phyloP scores from a whole-genome alignment of 1,140 invertebrate genomes.

The Eriosoma lanigerum region DNA sequence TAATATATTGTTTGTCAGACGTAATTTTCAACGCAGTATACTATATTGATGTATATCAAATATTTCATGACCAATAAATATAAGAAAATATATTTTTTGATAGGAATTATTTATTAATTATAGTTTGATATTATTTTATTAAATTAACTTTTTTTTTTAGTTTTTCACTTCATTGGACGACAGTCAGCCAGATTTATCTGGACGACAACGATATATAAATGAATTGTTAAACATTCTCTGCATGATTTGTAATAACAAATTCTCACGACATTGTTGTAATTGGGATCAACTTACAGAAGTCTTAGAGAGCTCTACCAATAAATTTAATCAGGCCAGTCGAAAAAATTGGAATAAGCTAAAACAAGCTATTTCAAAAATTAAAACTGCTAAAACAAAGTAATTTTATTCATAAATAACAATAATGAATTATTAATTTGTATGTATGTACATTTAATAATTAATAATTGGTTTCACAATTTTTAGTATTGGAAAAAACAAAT shows the following conservation, averaged over 20 bases:
- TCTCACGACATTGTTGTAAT: conserved; percentile 27
- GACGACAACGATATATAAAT: conserved; percentile 37
- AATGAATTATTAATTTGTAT: not conserved
- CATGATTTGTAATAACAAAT: conserved; percentile 37
- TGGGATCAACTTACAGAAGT: conserved; percentile 13
- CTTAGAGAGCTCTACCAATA: not conserved
- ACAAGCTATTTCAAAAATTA: conserved; percentile 25
- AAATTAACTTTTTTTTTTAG: conserved; percentile 4
- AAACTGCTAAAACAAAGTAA: conserved; percentile 9
- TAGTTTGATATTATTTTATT: too few relatives aligned
- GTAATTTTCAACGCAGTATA: too few relatives aligned
- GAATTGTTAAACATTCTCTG: conserved; percentile 30
- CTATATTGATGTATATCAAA: too few relatives aligned
- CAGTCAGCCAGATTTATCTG: conserved; percentile 41
- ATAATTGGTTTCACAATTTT: not conserved
- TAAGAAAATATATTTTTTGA: too few relatives aligned
- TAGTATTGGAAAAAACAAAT: not conserved
- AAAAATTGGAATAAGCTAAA: conserved; percentile 34
- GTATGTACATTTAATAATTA: not conserved
- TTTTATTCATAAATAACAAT: not conserved
- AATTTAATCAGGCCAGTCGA: conserved; percentile 39
- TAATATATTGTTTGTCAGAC: too few relatives aligned
- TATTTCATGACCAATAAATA: too few relatives aligned
- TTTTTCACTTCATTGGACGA: conserved; percentile 34
- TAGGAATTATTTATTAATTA: too few relatives aligned